Conservation (phyloP, 2,888 invertebrate species). For the Schizaphis graminum region DNA sequence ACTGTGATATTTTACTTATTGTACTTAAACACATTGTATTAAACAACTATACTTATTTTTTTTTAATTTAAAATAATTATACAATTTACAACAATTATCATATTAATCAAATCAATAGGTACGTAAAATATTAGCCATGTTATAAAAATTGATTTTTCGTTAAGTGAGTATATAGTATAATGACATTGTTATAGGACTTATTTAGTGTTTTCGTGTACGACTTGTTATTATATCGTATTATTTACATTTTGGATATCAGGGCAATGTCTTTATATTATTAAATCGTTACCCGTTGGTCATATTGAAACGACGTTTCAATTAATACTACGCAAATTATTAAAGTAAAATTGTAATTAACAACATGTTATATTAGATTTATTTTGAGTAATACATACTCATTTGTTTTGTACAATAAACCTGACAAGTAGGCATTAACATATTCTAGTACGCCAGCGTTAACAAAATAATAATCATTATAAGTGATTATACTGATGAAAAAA, state of each 20-base stretch:
- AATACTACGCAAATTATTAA: background rate
- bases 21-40: too few relatives aligned
- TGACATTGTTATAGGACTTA: background rate
- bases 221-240: background rate
- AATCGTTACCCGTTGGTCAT: background rate
- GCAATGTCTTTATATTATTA: background rate
- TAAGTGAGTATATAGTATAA: background rate
- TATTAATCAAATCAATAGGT: background rate
- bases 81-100: background rate
- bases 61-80: too few relatives aligned
- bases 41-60: too few relatives aligned
- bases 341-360: background rate
- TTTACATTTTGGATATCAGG: constrained; percentile 14
- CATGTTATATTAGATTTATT: background rate
- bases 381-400: background rate
- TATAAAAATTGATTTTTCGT: background rate
- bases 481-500: background rate
- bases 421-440: constrained; percentile 1
- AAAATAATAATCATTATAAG: background rate
- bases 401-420: background rate
- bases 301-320: background rate
- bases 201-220: background rate
- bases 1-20: background rate
- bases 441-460: background rate
- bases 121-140: background rate